phyloP scores from a whole-genome alignment of 2,113 vertebrate genomes.

The Xyliphius kryptos region DNA sequence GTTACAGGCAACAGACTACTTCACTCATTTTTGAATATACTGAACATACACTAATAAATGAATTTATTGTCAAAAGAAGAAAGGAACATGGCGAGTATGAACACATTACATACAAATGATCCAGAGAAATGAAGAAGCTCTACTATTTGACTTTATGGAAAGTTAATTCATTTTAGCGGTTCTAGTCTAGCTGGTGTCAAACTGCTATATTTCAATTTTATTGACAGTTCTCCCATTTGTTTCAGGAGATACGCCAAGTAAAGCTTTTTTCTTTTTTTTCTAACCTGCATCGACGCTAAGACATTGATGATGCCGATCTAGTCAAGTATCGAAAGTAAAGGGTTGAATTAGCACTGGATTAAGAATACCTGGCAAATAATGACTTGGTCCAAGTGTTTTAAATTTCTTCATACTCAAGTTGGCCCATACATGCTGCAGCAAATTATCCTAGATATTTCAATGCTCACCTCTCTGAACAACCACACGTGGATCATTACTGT shows the following conservation, averaged over 20 bases:
- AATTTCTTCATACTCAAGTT: no score
- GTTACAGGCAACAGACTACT: constrained; percentile 46
- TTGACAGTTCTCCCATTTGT: constrained; percentile 48
- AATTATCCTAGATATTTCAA: no score
- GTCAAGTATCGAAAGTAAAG: no score
- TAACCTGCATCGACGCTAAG: constrained; percentile 35
- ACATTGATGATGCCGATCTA: no score
- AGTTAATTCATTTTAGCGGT: constrained; percentile 41
- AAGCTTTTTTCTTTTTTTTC: constrained; percentile 41
- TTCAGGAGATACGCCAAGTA: constrained; percentile 47
- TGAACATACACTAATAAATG: constrained; percentile 33
- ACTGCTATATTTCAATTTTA: constrained; percentile 45
- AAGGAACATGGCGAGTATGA: constrained; percentile 13
- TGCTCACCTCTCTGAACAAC: no score
- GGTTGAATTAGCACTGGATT: no score
- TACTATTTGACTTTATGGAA: constrained; percentile 43
- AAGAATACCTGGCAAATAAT: no score
- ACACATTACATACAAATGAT: constrained; percentile 32
- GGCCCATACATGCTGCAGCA: no score
- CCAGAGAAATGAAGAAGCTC: constrained; percentile 37
- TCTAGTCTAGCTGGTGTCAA: constrained; percentile 43
- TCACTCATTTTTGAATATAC: constrained; percentile 38
- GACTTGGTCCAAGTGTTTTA: no score
- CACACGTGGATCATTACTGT: no score
- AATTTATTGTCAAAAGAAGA: constrained; percentile 35